Evolutionary conservation across 2,888 invertebrate species (phyloP).

Genomic region (Cancer borealis): DNA sequence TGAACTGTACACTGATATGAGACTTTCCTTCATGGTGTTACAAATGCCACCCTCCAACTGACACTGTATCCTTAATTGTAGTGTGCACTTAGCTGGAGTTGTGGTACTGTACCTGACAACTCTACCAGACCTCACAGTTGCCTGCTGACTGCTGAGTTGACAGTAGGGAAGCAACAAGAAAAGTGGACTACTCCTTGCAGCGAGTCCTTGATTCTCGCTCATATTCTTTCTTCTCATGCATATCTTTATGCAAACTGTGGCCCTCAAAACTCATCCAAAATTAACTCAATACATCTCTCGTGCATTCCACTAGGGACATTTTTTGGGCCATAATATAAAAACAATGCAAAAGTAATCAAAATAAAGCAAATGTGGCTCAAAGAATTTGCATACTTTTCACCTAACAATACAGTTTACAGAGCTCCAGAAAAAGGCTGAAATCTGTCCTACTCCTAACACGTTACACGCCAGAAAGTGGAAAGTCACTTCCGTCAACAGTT

Average conservation of each 20-base stretch:
- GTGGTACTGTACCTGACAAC: constrained; percentile 26
- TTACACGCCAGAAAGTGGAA: neutral
- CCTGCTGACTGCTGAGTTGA: constrained; percentile 15
- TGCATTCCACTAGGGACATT: neutral
- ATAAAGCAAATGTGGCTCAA: constrained; percentile 8
- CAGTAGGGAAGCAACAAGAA: constrained; percentile 26
- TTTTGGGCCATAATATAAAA: neutral
- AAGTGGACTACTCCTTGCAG: constrained; percentile 8
- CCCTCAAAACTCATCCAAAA: neutral
- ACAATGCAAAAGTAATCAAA: neutral
- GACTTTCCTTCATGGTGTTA: neutral
- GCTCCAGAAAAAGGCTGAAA: neutral
- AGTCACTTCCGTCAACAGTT: neutral
- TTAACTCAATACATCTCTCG: neutral
- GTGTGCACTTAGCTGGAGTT: neutral
- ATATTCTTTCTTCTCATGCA: neutral
- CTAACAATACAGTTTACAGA: constrained; percentile 16
- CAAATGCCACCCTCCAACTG: neutral
- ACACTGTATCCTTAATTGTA: neutral
- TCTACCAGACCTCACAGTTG: constrained; percentile 17
- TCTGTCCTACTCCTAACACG: neutral
- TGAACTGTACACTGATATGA: constrained; percentile 41
- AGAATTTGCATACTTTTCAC: neutral
- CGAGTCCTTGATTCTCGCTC: constrained; percentile 4
- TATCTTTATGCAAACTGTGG: neutral